Evolutionary conservation across 1,140 invertebrate species (phyloP).

Genomic region (Odontomachus brunneus): DNA sequence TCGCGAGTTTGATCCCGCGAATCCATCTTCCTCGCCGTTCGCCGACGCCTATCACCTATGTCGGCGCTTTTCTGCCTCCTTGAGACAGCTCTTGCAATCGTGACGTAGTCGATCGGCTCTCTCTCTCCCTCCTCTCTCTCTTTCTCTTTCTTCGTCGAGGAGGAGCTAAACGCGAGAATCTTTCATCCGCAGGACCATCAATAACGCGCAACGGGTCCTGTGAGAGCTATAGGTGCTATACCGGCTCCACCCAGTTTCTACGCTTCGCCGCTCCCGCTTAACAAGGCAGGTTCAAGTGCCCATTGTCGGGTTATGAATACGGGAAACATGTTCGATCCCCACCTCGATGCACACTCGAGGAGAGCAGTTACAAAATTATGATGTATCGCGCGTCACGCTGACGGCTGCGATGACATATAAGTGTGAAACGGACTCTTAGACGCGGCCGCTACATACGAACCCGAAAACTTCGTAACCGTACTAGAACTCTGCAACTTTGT

Average conservation of each 20-base stretch:
- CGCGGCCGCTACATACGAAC: slow-evolving; percentile 1
- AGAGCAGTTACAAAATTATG: slow-evolving; percentile 78
- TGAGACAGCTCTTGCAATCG: slow-evolving; percentile 45
- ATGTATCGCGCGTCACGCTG: slow-evolving; percentile 74
- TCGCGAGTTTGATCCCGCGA: slow-evolving; percentile 3
- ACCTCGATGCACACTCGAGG: background rate
- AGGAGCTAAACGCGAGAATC: slow-evolving; percentile 38
- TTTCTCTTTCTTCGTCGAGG: slow-evolving; percentile 5
- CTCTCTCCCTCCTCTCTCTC: slow-evolving; percentile 29
- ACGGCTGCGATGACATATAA: slow-evolving; percentile 27
- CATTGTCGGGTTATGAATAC: slow-evolving; percentile 80
- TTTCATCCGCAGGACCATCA: slow-evolving; percentile 69
- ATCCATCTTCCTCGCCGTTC: slow-evolving; percentile 20
- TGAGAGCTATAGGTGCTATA: slow-evolving; percentile 65
- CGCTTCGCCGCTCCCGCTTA: slow-evolving; percentile 76
- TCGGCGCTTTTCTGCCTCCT: background rate
- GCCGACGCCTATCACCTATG: background rate
- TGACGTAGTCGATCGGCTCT: slow-evolving; percentile 48
- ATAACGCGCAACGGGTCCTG: slow-evolving; percentile 72
- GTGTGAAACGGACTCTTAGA: slow-evolving; percentile 24
- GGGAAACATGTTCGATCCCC: slow-evolving; percentile 70
- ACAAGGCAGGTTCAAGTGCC: slow-evolving; percentile 79
- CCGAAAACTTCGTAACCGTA: slow-evolving; percentile 40
- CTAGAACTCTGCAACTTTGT: slow-evolving; percentile 2
- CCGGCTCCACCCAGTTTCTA: slow-evolving; percentile 77